Percentiles rank a stretch among this genome's conserved stretches.
Evolutionary conservation across 2,113 vertebrate species (phyloP).

Genomic region (Butorides virescens): DNA sequence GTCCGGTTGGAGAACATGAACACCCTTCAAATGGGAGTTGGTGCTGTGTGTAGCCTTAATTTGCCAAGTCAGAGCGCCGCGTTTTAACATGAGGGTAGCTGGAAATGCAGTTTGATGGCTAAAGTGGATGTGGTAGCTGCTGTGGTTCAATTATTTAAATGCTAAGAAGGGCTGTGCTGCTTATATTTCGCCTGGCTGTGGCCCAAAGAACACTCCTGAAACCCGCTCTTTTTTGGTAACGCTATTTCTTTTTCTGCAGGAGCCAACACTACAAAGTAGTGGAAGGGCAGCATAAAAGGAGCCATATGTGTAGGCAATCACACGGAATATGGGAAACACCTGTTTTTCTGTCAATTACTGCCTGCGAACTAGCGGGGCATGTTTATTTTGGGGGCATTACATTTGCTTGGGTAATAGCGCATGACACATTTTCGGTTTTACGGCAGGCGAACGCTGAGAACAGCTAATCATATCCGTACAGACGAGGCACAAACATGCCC

Average conservation of each 20-base stretch:
- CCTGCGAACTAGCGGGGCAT: constrained; percentile 40
- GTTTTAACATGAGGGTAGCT: background rate
- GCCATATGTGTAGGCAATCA: constrained; percentile 70
- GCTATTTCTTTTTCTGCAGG: background rate
- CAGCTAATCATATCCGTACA: constrained; percentile 52
- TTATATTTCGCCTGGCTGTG: constrained; percentile 26
- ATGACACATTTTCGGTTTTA: constrained; percentile 67
- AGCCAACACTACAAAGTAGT: background rate
- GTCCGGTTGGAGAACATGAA: background rate
- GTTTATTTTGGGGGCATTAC: constrained; percentile 75
- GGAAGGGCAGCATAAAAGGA: constrained; percentile 41
- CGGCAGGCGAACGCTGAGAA: constrained; percentile 44
- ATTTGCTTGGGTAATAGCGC: constrained; percentile 76
- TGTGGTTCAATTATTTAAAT: constrained; percentile 30
- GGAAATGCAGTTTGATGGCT: background rate
- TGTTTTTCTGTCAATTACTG: constrained; percentile 74
- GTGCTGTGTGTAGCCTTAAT: background rate
- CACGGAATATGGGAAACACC: constrained; percentile 70
- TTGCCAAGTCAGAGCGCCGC: background rate
- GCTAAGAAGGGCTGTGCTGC: constrained; percentile 21
- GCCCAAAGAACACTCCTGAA: constrained; percentile 7
- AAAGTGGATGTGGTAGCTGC: background rate
- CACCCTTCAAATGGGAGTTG: background rate
- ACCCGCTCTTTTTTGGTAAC: background rate
- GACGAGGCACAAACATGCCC: constrained; percentile 63